Base-by-base conservation (phyloP, 2,888 invertebrate species). In the Tridacna gigas region DNA sequence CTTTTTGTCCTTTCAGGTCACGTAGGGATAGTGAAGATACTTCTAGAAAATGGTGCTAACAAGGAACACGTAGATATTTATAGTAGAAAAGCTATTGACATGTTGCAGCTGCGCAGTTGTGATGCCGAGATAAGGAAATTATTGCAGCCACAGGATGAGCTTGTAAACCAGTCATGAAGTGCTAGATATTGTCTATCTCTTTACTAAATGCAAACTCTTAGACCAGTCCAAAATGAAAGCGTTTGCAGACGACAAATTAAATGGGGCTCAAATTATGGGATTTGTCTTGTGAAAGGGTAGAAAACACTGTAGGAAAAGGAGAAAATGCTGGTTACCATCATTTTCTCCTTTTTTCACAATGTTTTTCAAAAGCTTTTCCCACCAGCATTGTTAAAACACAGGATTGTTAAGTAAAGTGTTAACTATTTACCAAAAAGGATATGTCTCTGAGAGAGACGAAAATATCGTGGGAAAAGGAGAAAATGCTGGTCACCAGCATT, bases 21-120 rank as follows among this genome's bases (percentile, higher is more conserved):
- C 51, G 51, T 56, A 1, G 26, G 25, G 2, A 56, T 73, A 20
- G 73, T 26, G 5, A 48, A 25, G 25, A 73, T 73, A n/a, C 73
- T 73, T 7, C 26, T 73, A 25, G 73, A 25, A n/a, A 22, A 22
- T 26, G 73, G 51, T 7, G 73, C 73, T 9, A 13, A 51, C 73
- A 15, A 25, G 2, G 26, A 73, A 20, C 56, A 56, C 25, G 56
- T 51, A 9, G 73, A 73, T 26, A n/a, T 51, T 7, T 18, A 56
- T 4, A 25, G 56, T 25, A 73, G 73, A 51, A 20, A 25, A 26
- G 51, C 73, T n/a, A 22, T 73, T 7, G 73, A 73, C 18, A 73
- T 73, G 73, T 47, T 73, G 26, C n/a, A 73, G 25, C 26, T 73
- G 5, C n/a, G 73, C 2, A 25, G 18, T 4, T 73, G 73, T 73